Conservation (phyloP, 2,797 vertebrate species). For the Sebastes baramenuke region DNA sequence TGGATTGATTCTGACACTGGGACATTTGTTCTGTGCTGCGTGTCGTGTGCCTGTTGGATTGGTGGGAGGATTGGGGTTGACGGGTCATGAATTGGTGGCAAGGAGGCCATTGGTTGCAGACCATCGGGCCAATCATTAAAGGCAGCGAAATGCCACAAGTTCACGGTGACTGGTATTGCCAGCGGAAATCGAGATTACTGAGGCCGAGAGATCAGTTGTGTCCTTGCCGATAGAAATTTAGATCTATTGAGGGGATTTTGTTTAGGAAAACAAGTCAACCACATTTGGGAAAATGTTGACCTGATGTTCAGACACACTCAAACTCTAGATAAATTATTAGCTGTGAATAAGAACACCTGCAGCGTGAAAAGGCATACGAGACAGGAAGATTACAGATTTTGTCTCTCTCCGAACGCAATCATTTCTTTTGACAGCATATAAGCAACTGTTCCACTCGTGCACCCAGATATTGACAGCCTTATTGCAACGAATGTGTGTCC, state of each 20-base stretch:
- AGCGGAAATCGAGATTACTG: slow-evolving; percentile 78
- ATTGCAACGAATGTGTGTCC: slow-evolving; percentile 49
- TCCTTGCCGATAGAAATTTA: slow-evolving; percentile 73
- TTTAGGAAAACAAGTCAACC: slow-evolving; percentile 46
- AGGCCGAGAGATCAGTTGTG: slow-evolving; percentile 60
- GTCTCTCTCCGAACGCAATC: slow-evolving; percentile 17
- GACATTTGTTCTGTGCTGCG: slow-evolving; percentile 79
- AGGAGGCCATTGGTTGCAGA: slow-evolving; percentile 79
- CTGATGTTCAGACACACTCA: slow-evolving; percentile 9
- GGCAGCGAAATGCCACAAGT: slow-evolving; percentile 77
- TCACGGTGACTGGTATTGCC: slow-evolving; percentile 75
- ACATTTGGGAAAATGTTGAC: slow-evolving; percentile 30
- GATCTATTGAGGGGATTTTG: slow-evolving; percentile 38
- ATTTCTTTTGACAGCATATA: slow-evolving; percentile 45
- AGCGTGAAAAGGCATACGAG: slow-evolving; percentile 14
- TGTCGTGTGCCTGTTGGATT: slow-evolving; percentile 84
- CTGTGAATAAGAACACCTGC: slow-evolving; percentile 12
- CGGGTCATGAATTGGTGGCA: slow-evolving; percentile 87
- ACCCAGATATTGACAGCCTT: slow-evolving; percentile 39
- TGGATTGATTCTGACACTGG: slow-evolving; percentile 80
- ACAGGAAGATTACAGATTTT: slow-evolving; percentile 32
- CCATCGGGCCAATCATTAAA: slow-evolving; percentile 83
- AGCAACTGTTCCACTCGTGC: slow-evolving; percentile 24
- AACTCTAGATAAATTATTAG: neutral
- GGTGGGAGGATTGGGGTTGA: slow-evolving; percentile 84